phyloP scores from a whole-genome alignment of 1,140 invertebrate genomes.

The Cotesia vestalis region DNA sequence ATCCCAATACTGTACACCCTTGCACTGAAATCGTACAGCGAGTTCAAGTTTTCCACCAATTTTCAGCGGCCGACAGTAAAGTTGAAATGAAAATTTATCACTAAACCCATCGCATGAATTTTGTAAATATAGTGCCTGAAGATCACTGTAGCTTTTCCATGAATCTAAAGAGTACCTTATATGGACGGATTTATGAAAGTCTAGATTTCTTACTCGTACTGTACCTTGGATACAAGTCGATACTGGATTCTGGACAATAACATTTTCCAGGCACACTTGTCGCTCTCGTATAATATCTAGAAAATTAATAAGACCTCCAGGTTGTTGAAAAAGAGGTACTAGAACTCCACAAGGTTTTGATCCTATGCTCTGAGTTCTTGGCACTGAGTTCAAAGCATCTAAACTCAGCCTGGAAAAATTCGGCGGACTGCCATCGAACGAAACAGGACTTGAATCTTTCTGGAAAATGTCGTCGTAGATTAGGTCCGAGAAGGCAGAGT shows the following conservation, averaged over 20 bases:
- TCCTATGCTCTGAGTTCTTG: slow-evolving; percentile 25
- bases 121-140: slow-evolving; percentile 82
- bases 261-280: slow-evolving; percentile 87
- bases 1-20: slow-evolving; percentile 89
- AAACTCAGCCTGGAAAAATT: neutral
- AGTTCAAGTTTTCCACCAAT: slow-evolving; percentile 82
- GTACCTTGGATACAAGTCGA: slow-evolving; percentile 84
- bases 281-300: slow-evolving; percentile 77
- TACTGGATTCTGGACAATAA: slow-evolving; percentile 74
- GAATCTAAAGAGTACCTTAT: slow-evolving; percentile 86
- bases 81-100: slow-evolving; percentile 84
- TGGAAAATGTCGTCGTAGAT: slow-evolving; percentile 65
- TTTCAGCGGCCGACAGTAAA: slow-evolving; percentile 77
- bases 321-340: slow-evolving; percentile 85
- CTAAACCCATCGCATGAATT: slow-evolving; percentile 93
- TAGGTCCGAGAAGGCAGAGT: slow-evolving; percentile 82
- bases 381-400: neutral
- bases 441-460: slow-evolving; percentile 54
- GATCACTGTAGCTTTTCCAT: slow-evolving; percentile 86
- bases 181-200: slow-evolving; percentile 90
- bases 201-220: slow-evolving; percentile 88
- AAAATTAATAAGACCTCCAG: slow-evolving; percentile 78
- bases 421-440: slow-evolving; percentile 42
- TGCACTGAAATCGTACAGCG: slow-evolving; percentile 83
- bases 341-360: slow-evolving; percentile 69